Percentiles rank a stretch among this genome's conserved stretches.
phyloP scores from a whole-genome alignment of 2,113 vertebrate species.

The Crotalus viridis region DNA sequence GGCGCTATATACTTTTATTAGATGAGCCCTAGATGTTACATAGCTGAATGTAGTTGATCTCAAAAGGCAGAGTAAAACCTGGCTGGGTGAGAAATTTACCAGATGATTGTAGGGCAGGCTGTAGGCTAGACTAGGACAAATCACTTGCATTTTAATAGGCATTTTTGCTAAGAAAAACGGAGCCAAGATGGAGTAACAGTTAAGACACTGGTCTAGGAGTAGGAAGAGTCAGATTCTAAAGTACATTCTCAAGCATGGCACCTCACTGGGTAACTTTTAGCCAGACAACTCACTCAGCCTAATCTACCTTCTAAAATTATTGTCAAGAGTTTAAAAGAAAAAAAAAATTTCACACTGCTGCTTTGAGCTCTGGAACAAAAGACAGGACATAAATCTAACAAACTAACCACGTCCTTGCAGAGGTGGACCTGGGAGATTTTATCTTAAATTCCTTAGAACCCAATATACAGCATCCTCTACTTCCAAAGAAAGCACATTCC shows the following conservation, averaged over 20 bases:
- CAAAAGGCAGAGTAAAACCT: not conserved
- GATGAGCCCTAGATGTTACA: not conserved
- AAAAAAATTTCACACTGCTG: too few relatives aligned
- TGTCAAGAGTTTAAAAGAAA: not conserved
- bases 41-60: not conserved
- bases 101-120: not conserved
- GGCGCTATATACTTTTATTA: not conserved
- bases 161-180: not conserved
- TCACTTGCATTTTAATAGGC: not conserved
- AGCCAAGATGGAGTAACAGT: not conserved
- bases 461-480: not conserved
- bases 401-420: not conserved
- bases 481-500: not conserved
- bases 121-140: not conserved
- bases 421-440: not conserved
- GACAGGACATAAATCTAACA: not conserved
- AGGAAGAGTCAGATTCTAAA: not conserved
- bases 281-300: not conserved
- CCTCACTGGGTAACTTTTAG: not conserved
- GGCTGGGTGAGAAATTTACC: not conserved
- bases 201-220: not conserved
- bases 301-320: not conserved
- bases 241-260: not conserved
- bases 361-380: not conserved
- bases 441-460: not conserved